phyloP scores from a whole-genome alignment of 2,797 vertebrate species.

The Myioborus miniatus region DNA sequence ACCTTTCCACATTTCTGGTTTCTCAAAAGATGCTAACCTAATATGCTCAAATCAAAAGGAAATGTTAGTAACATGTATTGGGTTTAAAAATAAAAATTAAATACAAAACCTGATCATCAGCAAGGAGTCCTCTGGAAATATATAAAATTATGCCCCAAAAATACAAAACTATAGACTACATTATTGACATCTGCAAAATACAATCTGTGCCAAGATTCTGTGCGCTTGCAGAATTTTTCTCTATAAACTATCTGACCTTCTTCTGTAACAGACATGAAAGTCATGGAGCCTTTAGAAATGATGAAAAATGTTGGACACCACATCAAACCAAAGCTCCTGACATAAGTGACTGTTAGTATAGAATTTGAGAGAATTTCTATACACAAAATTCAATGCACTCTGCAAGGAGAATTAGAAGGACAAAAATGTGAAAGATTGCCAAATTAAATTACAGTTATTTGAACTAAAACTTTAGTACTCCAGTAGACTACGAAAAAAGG shows the following conservation, averaged over 20 bases:
- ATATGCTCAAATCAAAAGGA: not conserved
- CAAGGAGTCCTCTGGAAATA: not conserved
- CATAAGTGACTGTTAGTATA: not conserved
- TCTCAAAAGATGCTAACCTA: not conserved
- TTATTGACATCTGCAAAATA: not conserved
- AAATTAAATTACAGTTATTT: not conserved
- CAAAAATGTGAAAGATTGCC: not conserved
- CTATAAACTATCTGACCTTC: not conserved
- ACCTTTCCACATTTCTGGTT: not conserved
- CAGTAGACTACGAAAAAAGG: not conserved
- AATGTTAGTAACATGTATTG: not conserved
- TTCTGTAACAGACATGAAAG: not conserved
- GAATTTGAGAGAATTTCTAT: not conserved
- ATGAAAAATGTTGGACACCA: not conserved
- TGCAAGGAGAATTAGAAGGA: not conserved
- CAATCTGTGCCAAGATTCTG: not conserved
- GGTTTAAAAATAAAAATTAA: not conserved
- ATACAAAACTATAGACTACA: not conserved
- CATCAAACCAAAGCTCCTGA: not conserved
- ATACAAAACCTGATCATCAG: not conserved
- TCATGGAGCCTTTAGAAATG: not conserved
- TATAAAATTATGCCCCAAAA: not conserved
- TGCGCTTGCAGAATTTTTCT: not conserved
- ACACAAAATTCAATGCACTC: not conserved
- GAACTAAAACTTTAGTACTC: not conserved